These are phyloP conservation scores for Diceros bicornis DNA, from an alignment of 2,797 vertebrate species.

Conservation along the genomic window DNA sequence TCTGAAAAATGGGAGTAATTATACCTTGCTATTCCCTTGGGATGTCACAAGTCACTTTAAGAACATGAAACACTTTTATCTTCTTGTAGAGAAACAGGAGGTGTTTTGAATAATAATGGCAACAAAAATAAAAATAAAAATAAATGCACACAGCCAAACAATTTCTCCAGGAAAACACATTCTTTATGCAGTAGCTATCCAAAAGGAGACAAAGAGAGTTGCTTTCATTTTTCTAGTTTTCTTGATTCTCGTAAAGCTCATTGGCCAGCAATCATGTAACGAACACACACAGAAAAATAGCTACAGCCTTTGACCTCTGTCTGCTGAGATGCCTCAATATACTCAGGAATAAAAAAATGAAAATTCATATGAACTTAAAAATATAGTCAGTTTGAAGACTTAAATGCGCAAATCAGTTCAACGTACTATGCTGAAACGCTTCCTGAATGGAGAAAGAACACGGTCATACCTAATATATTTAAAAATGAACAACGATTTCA, in stretches of 20 bases:
- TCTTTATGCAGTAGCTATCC: slow-evolving; percentile 29
- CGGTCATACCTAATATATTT: not conserved
- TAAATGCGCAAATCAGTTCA: slow-evolving; percentile 70
- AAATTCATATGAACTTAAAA: slow-evolving; percentile 71
- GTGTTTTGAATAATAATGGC: slow-evolving; percentile 70
- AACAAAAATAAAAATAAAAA: slow-evolving; percentile 67
- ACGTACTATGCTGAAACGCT: slow-evolving; percentile 20
- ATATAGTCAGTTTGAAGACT: slow-evolving; percentile 66
- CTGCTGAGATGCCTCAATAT: slow-evolving; percentile 62
- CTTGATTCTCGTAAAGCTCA: slow-evolving; percentile 70
- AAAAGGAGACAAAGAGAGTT: slow-evolving; percentile 52
- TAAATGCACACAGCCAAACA: not conserved
- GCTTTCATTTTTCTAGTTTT: slow-evolving; percentile 67
- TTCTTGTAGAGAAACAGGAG: slow-evolving; percentile 48
- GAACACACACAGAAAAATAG: slow-evolving; percentile 75
- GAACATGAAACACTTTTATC: slow-evolving; percentile 57
- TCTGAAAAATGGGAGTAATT: slow-evolving; percentile 20
- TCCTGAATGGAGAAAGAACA: not conserved
- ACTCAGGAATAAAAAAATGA: slow-evolving; percentile 73
- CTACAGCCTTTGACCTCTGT: slow-evolving; percentile 56
- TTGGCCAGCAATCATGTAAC: slow-evolving; percentile 70
- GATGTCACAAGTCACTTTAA: slow-evolving; percentile 33
- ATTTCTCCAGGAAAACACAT: slow-evolving; percentile 70
- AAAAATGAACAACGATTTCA: slow-evolving; percentile 29
- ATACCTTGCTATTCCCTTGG: not conserved